Evolutionary conservation across 2,888 invertebrate species (phyloP).

Genomic region (Tinea trinotella): DNA sequence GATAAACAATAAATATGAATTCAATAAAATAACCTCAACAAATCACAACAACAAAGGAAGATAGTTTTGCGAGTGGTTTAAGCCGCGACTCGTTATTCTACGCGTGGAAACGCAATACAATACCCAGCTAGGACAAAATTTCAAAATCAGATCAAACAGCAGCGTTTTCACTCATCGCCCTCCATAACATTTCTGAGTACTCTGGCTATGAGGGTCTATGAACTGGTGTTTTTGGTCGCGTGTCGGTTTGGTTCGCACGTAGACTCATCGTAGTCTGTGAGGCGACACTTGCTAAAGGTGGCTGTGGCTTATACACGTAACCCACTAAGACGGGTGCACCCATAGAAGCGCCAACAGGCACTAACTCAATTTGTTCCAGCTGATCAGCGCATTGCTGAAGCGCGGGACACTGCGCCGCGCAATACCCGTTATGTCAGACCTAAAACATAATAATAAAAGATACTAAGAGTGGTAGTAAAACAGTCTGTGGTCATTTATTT

Average conservation of each 20-base stretch:
- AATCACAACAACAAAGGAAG: too few species aligned
- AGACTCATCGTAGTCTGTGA: slow-evolving; percentile 61
- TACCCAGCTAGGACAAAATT: too few species aligned
- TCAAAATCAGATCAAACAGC: too few species aligned
- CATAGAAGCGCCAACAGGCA: slow-evolving; percentile 29
- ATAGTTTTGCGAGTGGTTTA: too few species aligned
- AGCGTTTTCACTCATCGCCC: background rate
- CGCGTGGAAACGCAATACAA: too few species aligned
- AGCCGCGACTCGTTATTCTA: too few species aligned
- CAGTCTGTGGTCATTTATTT: too few species aligned
- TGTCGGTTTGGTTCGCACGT: slow-evolving; percentile 46
- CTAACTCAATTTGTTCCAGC: slow-evolving; percentile 51
- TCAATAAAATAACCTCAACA: too few species aligned
- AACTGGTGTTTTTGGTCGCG: slow-evolving; percentile 20
- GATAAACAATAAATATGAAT: too few species aligned
- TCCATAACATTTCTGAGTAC: slow-evolving; percentile 11
- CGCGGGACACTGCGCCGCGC: slow-evolving; percentile 26
- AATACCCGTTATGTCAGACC: slow-evolving; percentile 60
- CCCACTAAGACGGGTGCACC: slow-evolving; percentile 57
- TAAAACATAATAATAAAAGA: too few species aligned
- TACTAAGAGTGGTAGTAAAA: too few species aligned
- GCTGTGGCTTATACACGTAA: slow-evolving; percentile 30
- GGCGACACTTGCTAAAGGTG: slow-evolving; percentile 38
- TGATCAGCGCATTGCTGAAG: slow-evolving; percentile 20
- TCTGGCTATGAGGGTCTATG: background rate